Evolutionary conservation across 2,888 invertebrate species (phyloP).

Genomic region (Drosophila anomelani): DNA sequence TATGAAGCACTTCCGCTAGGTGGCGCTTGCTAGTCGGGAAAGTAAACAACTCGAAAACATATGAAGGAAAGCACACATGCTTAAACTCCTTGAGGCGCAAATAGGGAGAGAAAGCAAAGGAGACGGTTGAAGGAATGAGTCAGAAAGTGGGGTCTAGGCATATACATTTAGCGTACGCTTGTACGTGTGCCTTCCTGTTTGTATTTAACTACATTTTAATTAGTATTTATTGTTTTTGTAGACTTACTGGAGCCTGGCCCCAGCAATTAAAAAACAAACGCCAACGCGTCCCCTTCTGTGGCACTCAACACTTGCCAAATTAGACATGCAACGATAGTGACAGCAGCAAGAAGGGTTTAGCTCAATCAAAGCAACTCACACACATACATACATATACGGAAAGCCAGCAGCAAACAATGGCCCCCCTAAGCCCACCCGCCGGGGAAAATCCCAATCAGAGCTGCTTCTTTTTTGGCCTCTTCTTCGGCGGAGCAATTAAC

Average conservation of each 20-base stretch:
- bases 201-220: constrained; percentile 78
- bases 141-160: background rate
- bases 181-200: constrained; percentile 34
- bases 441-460: constrained; percentile 63
- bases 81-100: constrained; percentile 11
- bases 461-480: constrained; percentile 63
- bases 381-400: constrained; percentile 5
- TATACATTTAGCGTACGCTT: background rate
- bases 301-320: constrained; percentile 75
- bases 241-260: constrained; percentile 35
- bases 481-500: constrained; percentile 78
- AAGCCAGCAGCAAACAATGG: constrained; percentile 3
- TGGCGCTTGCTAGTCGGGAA: constrained; percentile 66
- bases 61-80: background rate
- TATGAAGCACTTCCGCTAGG: constrained; percentile 81
- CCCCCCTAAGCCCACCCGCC: constrained; percentile 1
- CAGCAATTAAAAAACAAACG: constrained; percentile 3
- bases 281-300: constrained; percentile 7
- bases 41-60: constrained; percentile 51
- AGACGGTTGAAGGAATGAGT: constrained; percentile 21
- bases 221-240: constrained; percentile 74
- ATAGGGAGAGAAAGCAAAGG: constrained; percentile 40
- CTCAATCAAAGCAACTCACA: constrained; percentile 62
- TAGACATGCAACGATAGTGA: constrained; percentile 68
- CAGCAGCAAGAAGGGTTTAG: constrained; percentile 60